Evolutionary conservation across 2,888 invertebrate species (phyloP), one percentile per base, ranked within the genome.

Genomic region (Catocala fraxini): DNA sequence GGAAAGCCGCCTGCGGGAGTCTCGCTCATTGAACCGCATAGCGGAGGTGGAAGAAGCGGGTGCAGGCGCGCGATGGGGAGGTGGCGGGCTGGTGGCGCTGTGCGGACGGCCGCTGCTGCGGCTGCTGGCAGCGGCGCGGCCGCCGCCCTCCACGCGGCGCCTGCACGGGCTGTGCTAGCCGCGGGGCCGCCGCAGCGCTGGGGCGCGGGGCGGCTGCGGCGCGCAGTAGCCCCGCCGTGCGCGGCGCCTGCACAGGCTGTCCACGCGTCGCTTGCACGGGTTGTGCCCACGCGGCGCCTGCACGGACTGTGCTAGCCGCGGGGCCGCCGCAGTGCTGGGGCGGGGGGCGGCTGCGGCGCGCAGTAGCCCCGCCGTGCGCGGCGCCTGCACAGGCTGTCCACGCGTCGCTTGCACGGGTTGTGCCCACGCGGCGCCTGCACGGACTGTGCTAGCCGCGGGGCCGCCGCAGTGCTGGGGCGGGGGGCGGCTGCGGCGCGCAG

Each of bases 11-110:
- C 89, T 98, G 59, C 95, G 97, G 9, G 97, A 98, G 91, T 97
- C 97, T 75, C 97, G 98, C 83, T 97, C 97, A 34, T 91, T 98
- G 65, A 98, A 97, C 88, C 95, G 97, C 70, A 97, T 98, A 71
- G 97, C 97, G 12, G 98, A 98, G 91, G 97, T 97, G 71, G 97
- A 97, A 88, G 97, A 97, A 86, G 97, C 96, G 58, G 70, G 70
- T 51, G 86, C 84, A 62, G 88, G 88, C 54, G 95, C 89, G 73
- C 90, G 92, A 54, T 90, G 92, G 84, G 86, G 82, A 77, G 91
- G 88, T 73, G 88, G 89, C 70, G 89, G 91, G 52, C 82, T 93
- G 75, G 93, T 87, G 77, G 93, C 92, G 77, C 81, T 93, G 75
- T 93, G 93, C 85, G 88, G 94, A 0, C 91, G 93, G 1, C 92